Conservation (phyloP, 2,797 vertebrate genomes). For the Acrossocheilus fasciatus region DNA sequence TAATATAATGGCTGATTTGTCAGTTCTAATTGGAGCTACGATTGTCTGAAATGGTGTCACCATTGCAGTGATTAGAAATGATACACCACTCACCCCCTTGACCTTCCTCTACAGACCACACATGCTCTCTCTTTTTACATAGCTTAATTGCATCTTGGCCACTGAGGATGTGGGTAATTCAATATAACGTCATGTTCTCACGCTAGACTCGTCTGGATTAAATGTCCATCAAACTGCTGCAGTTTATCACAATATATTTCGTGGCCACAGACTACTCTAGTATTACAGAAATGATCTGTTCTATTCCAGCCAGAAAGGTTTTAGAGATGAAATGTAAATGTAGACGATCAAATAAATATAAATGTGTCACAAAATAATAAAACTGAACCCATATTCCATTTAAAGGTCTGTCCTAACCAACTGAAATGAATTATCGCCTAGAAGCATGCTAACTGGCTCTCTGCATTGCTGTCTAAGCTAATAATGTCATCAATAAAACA, state of each 20-base stretch:
- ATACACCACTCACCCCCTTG: constrained; percentile 60
- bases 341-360: constrained; percentile 3
- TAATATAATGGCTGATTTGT: constrained; percentile 59
- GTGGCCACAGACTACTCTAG: constrained; percentile 30
- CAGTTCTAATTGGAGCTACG: constrained; percentile 61
- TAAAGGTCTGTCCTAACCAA: neutral
- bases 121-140: constrained; percentile 60
- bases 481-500: constrained; percentile 29
- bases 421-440: constrained; percentile 1
- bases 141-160: constrained; percentile 61
- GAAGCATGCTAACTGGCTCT: neutral
- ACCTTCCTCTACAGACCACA: constrained; percentile 62
- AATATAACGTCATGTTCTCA: constrained; percentile 52
- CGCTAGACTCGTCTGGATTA: constrained; percentile 57
- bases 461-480: constrained; percentile 25
- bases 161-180: constrained; percentile 47
- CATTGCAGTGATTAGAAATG: constrained; percentile 64
- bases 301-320: constrained; percentile 5
- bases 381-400: constrained; percentile 15
- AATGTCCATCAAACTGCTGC: constrained; percentile 59
- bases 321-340: constrained; percentile 20
- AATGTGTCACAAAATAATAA: constrained; percentile 36
- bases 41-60: constrained; percentile 62
- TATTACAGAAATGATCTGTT: constrained; percentile 43
- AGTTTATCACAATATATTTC: constrained; percentile 57